These are phyloP conservation scores for Andrena flavipes DNA, from an alignment of 2,888 invertebrate species.

Conservation along the genomic window DNA sequence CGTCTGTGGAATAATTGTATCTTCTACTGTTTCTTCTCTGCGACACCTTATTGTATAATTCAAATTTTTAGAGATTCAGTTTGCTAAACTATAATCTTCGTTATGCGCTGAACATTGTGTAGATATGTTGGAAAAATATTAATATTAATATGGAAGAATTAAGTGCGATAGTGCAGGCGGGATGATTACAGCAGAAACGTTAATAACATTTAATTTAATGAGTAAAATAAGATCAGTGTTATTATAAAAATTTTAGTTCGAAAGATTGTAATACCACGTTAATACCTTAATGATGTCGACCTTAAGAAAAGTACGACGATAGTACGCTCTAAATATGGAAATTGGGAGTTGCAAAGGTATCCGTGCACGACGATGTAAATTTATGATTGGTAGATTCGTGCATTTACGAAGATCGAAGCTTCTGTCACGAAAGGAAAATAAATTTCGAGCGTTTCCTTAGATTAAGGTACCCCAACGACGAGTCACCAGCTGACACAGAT, in stretches of 20 bases:
- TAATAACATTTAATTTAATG: too few species aligned
- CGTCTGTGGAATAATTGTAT: too few species aligned
- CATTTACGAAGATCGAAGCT: slow-evolving; percentile 38
- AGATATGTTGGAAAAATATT: too few species aligned
- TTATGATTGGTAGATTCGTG: slow-evolving; percentile 37
- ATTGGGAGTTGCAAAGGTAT: slow-evolving; percentile 13
- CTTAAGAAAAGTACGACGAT: neutral
- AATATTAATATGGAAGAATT: too few species aligned
- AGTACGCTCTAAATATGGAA: slow-evolving; percentile 24
- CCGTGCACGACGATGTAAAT: slow-evolving; percentile 31
- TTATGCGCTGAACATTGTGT: too few species aligned
- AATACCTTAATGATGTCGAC: neutral
- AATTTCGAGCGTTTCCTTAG: slow-evolving; percentile 27
- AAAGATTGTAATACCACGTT: neutral
- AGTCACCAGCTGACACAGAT: slow-evolving; percentile 15
- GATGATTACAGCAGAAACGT: too few species aligned
- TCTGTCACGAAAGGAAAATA: slow-evolving; percentile 40
- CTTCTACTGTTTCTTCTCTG: too few species aligned
- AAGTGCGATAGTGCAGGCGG: too few species aligned
- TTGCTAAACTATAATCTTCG: too few species aligned
- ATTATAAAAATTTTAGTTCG: neutral
- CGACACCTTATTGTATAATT: too few species aligned
- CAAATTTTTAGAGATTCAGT: too few species aligned
- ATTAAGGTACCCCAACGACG: slow-evolving; percentile 4
- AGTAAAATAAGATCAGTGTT: neutral